Conservation (phyloP, 2,888 invertebrate species). For the Agrochola litura region DNA sequence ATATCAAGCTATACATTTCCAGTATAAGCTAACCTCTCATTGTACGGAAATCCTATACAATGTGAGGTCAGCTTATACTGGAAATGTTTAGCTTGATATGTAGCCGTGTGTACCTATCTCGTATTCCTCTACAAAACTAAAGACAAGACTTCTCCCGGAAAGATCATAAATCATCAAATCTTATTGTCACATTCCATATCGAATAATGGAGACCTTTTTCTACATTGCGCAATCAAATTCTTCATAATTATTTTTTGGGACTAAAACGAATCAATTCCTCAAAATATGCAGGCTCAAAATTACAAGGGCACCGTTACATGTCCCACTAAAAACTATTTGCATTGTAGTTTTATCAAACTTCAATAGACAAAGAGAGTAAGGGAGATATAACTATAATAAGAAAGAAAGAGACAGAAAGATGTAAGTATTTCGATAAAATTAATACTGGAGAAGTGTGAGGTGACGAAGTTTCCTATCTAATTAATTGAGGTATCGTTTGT, state of each 20-base stretch:
- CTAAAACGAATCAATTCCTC: slow-evolving; percentile 21
- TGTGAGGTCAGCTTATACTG: no score
- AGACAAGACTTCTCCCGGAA: background rate
- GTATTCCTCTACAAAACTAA: background rate
- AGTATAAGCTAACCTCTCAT: no score
- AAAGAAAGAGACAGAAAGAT: background rate
- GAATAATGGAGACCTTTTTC: background rate
- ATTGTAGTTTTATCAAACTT: slow-evolving; percentile 22
- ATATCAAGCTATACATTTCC: no score
- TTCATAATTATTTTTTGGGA: background rate
- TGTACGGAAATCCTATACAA: no score
- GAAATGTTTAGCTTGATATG: no score
- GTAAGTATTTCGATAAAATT: background rate
- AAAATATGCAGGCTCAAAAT: slow-evolving; percentile 29
- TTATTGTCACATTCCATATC: background rate
- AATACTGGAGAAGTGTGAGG: slow-evolving; percentile 9
- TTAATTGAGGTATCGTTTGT: slow-evolving; percentile 49
- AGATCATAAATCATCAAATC: background rate
- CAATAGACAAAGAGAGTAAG: slow-evolving; percentile 4
- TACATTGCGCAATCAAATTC: slow-evolving; percentile 18
- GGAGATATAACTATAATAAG: background rate
- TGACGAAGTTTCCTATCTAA: slow-evolving; percentile 39
- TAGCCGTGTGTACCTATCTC: background rate
- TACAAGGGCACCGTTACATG: slow-evolving; percentile 32
- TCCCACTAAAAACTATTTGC: slow-evolving; percentile 3